Evolutionary conservation across 2,797 vertebrate genomes (phyloP), one percentile per base, ranked within the genome.

Genomic region (Syngnathus rostellatus): DNA sequence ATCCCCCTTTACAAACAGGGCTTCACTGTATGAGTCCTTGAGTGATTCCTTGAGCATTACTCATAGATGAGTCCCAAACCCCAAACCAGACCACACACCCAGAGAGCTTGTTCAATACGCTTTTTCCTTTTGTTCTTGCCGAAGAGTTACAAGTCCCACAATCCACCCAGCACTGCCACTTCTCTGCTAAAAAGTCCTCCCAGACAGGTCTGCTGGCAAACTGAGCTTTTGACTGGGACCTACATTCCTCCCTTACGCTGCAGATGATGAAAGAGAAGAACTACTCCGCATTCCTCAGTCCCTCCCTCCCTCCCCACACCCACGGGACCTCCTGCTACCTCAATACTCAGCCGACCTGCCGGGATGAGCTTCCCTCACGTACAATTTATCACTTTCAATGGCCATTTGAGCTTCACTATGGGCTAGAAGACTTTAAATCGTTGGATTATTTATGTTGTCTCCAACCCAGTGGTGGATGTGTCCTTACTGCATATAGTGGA

Each of bases 231-330:
- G 71, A 53, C 60, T 45, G 17, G 48, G 69, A 73, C 77, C 77
- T 6, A 66, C 80, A 79, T 75, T 74, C 65, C 65, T 31, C 31
- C 55, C 74, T 77, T 82, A 67, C 70, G 66, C 63, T 53, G 66
- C 75, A 66, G 70, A 75, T 53, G 77, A 72, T 67, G 73, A 79
- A 69, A 70, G 62, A 68, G 55, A 62, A 80, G 72, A 83, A 84
- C 78, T 83, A 53, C 73, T 79, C 75, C 69, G 72, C 81, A 86
- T 86, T 85, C 81, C 80, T 81, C 54, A 57, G 73, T 53, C 68
- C 69, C 77, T 82, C 78, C 81, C 77, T 82, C 78, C 81, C 71
- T 70, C 23, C 66, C 72, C 68, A 82, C 81, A 78, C 76, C 69
- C 79, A 64, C 66, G 81, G 68, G 72, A 80, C 76, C 74, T 70